Base-by-base conservation (phyloP, 2,113 vertebrate species). In the Ceratotherium simum region DNA sequence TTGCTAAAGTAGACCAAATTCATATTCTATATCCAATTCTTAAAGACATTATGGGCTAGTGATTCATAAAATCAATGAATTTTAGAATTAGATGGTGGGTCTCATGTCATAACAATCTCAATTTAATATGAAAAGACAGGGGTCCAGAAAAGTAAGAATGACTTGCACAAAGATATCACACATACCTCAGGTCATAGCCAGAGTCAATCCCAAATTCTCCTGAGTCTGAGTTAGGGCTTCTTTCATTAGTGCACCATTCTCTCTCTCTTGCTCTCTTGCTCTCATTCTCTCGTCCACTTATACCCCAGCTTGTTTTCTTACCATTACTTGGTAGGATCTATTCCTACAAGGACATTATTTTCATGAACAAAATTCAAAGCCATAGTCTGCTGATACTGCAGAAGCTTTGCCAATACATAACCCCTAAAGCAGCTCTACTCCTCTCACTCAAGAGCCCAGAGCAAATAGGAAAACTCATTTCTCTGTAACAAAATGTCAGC, bases 381-480 rank as follows among this genome's bases (percentile, higher is more conserved):
- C 79, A 93, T 11, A 14, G 7, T 46, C 73, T 75, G 10, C 23
- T 70, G 10, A 70, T 42, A 16, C 1, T n/a, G 20, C 27, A 80
- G 33, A 56, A 56, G 12, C 33, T 67, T 17, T 1, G 17, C 23
- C 54, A 42, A 73, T 5, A 72, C 4, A 65, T 27, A 82, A 67
- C 2, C 6, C 64, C 11, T 25, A 48, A 76, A 78, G 23, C 39
- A 54, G 4, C 31, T 69, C 73, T 90, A 60, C 85, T 14, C 48
- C 3, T 65, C 17, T 76, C 81, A 81, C 54, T 48, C 16, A 93
- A 83, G 16, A 91, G 33, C 25, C 36, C n/a, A 73, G 25, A 62
- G 62, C 42, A 97, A 78, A 73, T 17, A 82, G 11, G 13, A 14
- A 75, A 79, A 76, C 58, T 90, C 36, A 31, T 65, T 96, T 91